Percentiles rank a stretch among this genome's conserved stretches.
phyloP scores from a whole-genome alignment of 2,797 vertebrate species.

The Diplodus puntazzo region DNA sequence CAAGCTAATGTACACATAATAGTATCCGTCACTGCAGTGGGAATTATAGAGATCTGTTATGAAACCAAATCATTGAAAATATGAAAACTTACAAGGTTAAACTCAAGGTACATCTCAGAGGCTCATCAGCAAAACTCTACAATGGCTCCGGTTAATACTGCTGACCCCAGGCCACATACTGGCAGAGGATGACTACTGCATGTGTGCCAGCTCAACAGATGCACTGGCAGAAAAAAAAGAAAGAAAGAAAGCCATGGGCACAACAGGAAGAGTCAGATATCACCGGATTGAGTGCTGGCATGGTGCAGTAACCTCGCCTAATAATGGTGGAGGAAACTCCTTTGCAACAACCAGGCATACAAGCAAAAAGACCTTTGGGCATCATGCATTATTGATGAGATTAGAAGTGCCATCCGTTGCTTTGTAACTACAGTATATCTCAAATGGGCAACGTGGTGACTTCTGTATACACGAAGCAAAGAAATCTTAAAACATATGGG shows the following conservation, averaged over 20 bases:
- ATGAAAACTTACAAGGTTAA: neutral
- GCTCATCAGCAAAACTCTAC: neutral
- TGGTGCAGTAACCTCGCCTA: slow-evolving; percentile 40
- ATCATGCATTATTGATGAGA: slow-evolving; percentile 28
- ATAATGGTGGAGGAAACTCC: slow-evolving; percentile 32
- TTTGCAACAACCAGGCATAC: slow-evolving; percentile 9
- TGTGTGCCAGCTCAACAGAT: slow-evolving; percentile 39
- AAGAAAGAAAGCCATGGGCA: slow-evolving; percentile 24
- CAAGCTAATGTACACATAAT: neutral
- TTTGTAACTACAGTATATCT: neutral
- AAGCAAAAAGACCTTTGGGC: slow-evolving; percentile 11
- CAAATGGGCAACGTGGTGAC: neutral
- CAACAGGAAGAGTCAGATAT: slow-evolving; percentile 43
- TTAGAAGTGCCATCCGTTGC: slow-evolving; percentile 1
- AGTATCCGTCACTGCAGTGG: neutral
- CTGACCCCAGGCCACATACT: slow-evolving; percentile 34
- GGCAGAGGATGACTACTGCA: slow-evolving; percentile 22
- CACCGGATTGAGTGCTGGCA: slow-evolving; percentile 39
- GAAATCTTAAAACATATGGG: neutral
- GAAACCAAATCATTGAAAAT: neutral
- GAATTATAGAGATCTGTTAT: neutral
- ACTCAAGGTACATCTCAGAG: neutral
- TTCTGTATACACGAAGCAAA: slow-evolving; percentile 9
- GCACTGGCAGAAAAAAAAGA: slow-evolving; percentile 41
- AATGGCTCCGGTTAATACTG: slow-evolving; percentile 8